Evolutionary conservation across 2,888 invertebrate species (phyloP).

Genomic region (Pheosia tremula): DNA sequence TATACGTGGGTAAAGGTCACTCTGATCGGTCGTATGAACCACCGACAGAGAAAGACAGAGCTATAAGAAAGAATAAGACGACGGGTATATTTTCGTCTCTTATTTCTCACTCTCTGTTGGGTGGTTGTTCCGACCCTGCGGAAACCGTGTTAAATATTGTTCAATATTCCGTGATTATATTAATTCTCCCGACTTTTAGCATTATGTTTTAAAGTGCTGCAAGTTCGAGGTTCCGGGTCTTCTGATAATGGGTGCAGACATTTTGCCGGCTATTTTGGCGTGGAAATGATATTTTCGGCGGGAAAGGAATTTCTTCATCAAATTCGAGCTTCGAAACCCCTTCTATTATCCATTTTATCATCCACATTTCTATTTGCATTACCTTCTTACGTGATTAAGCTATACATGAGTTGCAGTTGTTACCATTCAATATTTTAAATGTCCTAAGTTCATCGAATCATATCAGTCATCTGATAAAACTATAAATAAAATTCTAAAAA

Average conservation of each 20-base stretch:
- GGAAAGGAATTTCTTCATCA: conserved; percentile 9
- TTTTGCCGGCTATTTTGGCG: conserved; percentile 7
- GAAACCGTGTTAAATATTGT: neutral
- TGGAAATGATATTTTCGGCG: conserved; percentile 4
- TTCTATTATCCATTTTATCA: conserved; percentile 4
- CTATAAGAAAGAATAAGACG: no score
- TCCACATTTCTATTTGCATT: neutral
- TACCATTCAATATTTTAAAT: no score
- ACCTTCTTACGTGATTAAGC: neutral
- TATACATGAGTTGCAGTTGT: neutral
- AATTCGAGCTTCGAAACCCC: neutral
- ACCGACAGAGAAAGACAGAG: no score
- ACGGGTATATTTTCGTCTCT: no score
- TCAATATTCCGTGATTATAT: conserved; percentile 6
- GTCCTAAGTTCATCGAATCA: no score
- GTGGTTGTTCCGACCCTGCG: no score
- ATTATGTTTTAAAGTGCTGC: neutral
- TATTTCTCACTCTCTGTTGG: no score
- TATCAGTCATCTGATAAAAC: no score
- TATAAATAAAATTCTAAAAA: no score
- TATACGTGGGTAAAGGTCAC: no score
- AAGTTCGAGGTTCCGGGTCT: conserved; percentile 5
- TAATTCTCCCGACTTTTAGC: conserved; percentile 1
- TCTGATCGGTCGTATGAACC: no score
- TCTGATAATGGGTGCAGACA: conserved; percentile 7